Percentiles rank a stretch among this genome's conserved stretches.
Evolutionary conservation across 2,888 invertebrate genomes (phyloP).

Genomic region (Sarcophaga caerulescens): DNA sequence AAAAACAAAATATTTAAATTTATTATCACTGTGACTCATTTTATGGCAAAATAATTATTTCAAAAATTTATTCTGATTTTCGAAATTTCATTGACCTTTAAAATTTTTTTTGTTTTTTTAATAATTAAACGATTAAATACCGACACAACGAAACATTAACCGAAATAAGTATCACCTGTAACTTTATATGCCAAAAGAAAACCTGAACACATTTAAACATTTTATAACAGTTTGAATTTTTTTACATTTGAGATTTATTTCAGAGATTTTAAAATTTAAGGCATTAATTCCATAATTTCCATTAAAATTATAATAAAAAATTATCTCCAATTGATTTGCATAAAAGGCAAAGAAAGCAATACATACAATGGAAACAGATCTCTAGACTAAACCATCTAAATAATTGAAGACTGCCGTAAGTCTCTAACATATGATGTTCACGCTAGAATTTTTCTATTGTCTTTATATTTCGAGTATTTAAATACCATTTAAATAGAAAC

Average conservation of each 20-base stretch:
- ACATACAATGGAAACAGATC: no score
- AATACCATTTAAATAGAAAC: no score
- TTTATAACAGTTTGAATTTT: neutral
- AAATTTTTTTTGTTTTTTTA: neutral
- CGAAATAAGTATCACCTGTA: constrained; percentile 18
- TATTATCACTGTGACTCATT: constrained; percentile 27
- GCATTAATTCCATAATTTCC: no score
- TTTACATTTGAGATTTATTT: no score
- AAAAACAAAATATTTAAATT: neutral
- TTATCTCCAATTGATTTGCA: no score
- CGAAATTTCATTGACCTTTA: constrained; percentile 47
- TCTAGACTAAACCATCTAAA: no score
- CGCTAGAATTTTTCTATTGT: no score
- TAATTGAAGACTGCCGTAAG: no score
- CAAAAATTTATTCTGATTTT: constrained; percentile 8
- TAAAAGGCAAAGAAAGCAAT: no score
- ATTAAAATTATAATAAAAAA: no score
- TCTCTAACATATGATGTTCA: no score
- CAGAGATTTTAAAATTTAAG: neutral
- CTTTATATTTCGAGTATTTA: no score
- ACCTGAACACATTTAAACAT: neutral
- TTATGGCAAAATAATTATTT: constrained; percentile 28
- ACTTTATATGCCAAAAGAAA: neutral
- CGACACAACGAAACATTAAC: neutral
- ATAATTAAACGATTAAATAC: neutral